Evolutionary conservation across 2,113 vertebrate genomes (phyloP).

Genomic region (Xiphias gladius): DNA sequence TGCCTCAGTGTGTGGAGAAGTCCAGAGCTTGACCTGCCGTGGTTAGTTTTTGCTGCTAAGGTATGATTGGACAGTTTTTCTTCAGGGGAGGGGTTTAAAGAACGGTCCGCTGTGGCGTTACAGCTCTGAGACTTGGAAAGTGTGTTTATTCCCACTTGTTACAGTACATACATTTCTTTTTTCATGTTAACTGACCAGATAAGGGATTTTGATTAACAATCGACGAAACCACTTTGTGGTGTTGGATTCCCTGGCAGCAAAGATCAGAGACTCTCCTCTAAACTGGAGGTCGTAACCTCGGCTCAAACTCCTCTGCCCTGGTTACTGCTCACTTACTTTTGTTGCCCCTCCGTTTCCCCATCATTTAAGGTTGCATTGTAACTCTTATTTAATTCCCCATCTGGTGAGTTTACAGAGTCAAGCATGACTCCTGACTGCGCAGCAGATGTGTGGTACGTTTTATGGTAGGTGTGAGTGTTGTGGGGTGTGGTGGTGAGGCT

Average conservation of each 20-base stretch:
- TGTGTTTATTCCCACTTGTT: not conserved
- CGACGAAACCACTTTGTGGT: slow-evolving; percentile 1
- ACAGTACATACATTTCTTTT: not conserved
- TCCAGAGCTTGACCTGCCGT: no score
- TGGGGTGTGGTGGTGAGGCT: slow-evolving; percentile 51
- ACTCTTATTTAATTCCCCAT: slow-evolving; percentile 82
- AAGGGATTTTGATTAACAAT: not conserved
- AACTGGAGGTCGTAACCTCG: slow-evolving; percentile 53
- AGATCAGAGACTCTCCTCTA: slow-evolving; percentile 51
- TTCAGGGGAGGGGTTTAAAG: no score
- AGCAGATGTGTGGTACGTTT: slow-evolving; percentile 84
- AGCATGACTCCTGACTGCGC: slow-evolving; percentile 81
- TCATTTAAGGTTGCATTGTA: slow-evolving; percentile 77
- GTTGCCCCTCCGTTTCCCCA: slow-evolving; percentile 69
- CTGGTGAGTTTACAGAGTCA: slow-evolving; percentile 85
- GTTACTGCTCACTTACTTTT: slow-evolving; percentile 66
- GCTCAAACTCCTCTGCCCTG: slow-evolving; percentile 44
- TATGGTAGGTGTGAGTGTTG: slow-evolving; percentile 78
- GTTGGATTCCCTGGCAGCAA: slow-evolving; percentile 22
- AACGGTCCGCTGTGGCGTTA: no score
- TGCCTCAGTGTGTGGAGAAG: no score
- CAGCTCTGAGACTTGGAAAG: not conserved
- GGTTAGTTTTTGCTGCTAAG: no score
- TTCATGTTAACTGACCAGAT: not conserved
- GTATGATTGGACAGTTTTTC: no score